These are phyloP conservation scores for Heloderma charlesbogerti DNA, from an alignment of 2,113 vertebrate genomes.

Conservation along the genomic window DNA sequence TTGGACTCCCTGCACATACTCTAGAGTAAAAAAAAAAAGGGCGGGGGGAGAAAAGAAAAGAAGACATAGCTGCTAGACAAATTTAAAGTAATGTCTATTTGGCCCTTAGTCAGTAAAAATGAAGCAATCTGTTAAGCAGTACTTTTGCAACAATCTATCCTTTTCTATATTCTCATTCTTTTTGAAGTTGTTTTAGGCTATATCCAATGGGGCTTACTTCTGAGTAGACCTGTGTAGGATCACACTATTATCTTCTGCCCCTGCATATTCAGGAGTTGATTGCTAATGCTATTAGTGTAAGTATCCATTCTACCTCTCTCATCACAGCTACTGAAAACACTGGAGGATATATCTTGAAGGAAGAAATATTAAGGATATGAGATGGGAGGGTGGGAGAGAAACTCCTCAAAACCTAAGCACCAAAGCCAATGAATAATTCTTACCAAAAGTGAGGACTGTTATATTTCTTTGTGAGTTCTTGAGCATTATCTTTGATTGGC, in stretches of 20 bases:
- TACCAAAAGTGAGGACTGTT: constrained; percentile 6
- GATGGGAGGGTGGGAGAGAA: too few relatives aligned
- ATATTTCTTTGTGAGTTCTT: constrained; percentile 28
- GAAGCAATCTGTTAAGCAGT: not conserved
- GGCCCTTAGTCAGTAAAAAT: too few relatives aligned
- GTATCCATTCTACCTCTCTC: not conserved
- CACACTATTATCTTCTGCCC: fast-evolving
- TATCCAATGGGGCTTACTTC: not conserved
- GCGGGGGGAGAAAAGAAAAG: too few relatives aligned
- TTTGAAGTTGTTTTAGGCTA: not conserved
- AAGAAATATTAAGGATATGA: not conserved
- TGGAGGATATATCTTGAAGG: constrained; percentile 38
- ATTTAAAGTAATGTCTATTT: too few relatives aligned
- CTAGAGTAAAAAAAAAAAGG: too few relatives aligned
- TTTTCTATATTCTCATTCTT: not conserved
- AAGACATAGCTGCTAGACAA: too few relatives aligned
- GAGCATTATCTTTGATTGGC: constrained; percentile 28
- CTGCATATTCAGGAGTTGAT: not conserved
- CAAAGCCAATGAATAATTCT: constrained; percentile 49
- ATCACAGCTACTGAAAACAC: not conserved
- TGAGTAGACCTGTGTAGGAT: not conserved
- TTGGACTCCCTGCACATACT: too few relatives aligned
- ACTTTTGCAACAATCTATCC: not conserved
- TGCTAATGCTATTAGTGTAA: not conserved
- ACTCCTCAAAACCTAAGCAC: not conserved